Conservation (phyloP, 2,888 invertebrate genomes). For the Mantis religiosa region DNA sequence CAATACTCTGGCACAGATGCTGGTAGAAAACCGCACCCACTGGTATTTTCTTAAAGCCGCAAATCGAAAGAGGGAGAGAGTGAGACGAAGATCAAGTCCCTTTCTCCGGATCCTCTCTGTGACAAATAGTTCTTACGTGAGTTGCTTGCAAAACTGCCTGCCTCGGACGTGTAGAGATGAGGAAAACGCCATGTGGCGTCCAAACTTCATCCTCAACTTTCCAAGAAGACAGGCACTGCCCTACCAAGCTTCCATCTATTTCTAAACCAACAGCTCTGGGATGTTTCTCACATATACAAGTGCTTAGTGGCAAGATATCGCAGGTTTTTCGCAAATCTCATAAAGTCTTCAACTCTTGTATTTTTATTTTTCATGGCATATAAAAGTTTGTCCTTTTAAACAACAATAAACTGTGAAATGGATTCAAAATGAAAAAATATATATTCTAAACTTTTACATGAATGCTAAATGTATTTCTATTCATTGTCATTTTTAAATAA, state of each 20-base stretch:
- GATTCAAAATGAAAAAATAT: too few species aligned
- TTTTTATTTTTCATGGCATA: too few species aligned
- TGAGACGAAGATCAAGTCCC: background rate
- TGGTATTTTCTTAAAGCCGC: background rate
- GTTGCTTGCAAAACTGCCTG: background rate
- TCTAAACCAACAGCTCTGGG: background rate
- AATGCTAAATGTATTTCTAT: too few species aligned
- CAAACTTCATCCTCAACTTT: background rate
- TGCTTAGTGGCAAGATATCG: too few species aligned
- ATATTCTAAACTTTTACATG: too few species aligned
- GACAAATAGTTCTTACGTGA: background rate
- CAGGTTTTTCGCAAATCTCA: too few species aligned
- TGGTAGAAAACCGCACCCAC: background rate
- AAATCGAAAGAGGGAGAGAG: background rate
- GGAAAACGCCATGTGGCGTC: background rate
- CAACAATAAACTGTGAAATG: too few species aligned
- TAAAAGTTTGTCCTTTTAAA: too few species aligned
- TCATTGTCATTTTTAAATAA: too few species aligned
- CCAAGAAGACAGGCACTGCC: background rate
- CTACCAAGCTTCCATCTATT: background rate
- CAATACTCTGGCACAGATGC: background rate
- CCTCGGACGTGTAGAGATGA: background rate
- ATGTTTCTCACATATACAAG: too few species aligned
- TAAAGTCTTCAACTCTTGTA: too few species aligned
- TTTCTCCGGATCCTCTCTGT: background rate